phyloP scores from a whole-genome alignment of 2,888 invertebrate genomes.

The Stenolophus ochropezus region DNA sequence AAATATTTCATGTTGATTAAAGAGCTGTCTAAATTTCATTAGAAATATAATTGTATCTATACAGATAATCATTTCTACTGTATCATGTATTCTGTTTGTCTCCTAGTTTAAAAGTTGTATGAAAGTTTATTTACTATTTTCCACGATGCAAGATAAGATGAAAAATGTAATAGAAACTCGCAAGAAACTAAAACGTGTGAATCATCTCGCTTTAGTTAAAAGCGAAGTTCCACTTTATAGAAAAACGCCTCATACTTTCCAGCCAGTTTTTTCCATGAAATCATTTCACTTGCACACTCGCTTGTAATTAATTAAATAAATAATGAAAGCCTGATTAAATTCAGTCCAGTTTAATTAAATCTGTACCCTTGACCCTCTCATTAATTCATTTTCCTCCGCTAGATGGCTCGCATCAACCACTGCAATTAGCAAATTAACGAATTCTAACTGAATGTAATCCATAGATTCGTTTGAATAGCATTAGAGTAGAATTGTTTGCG shows the following conservation, averaged over 20 bases:
- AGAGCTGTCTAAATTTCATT: no score
- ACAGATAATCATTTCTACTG: no score
- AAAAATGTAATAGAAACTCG: background rate
- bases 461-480: background rate
- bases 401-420: background rate
- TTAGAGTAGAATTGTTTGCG: background rate
- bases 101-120: background rate
- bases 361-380: constrained; percentile 8
- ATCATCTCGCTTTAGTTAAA: background rate
- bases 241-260: background rate
- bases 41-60: no score
- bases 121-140: background rate
- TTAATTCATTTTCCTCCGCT: background rate
- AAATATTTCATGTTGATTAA: no score
- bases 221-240: constrained; percentile 10
- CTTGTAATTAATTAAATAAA: constrained; percentile 3
- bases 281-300: background rate
- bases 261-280: background rate
- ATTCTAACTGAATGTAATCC: background rate
- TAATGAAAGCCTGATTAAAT: constrained; percentile 11
- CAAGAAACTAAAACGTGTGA: background rate
- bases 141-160: background rate
- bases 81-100: no score
- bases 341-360: constrained; percentile 5
- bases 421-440: background rate